These are phyloP conservation scores for Ammodytes dubius DNA, from an alignment of 2,113 vertebrate genomes.

Conservation along the genomic window DNA sequence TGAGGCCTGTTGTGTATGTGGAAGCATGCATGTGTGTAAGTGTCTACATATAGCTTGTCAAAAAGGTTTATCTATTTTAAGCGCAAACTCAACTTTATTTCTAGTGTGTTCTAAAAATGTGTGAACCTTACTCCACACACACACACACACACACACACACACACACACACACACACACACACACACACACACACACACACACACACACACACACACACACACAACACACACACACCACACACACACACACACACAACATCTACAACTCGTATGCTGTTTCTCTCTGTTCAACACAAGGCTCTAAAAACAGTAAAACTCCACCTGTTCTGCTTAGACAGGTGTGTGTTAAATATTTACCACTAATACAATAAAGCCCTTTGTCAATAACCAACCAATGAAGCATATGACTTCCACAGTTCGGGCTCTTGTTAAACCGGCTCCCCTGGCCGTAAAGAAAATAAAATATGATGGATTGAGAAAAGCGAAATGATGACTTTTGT, in stretches of 20 bases:
- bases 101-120: background rate
- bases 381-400: conserved; percentile 46
- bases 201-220: background rate
- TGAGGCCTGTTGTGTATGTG: background rate
- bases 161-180: background rate
- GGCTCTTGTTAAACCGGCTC: conserved; percentile 17
- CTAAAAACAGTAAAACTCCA: conserved; percentile 62
- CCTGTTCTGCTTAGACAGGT: conserved; percentile 76
- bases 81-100: background rate
- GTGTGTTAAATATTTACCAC: conserved; percentile 68
- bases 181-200: background rate
- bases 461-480: conserved; percentile 1
- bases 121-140: background rate
- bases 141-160: background rate
- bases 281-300: conserved; percentile 11
- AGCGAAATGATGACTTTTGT: background rate
- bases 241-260: background rate
- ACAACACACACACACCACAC: background rate
- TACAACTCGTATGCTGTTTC: background rate
- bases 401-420: conserved; percentile 18
- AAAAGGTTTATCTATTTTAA: background rate
- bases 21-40: background rate
- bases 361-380: conserved; percentile 53
- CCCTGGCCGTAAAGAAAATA: background rate
- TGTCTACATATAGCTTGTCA: background rate